phyloP scores from a whole-genome alignment of 2,797 vertebrate genomes.

The Enteromius trimaculatus region DNA sequence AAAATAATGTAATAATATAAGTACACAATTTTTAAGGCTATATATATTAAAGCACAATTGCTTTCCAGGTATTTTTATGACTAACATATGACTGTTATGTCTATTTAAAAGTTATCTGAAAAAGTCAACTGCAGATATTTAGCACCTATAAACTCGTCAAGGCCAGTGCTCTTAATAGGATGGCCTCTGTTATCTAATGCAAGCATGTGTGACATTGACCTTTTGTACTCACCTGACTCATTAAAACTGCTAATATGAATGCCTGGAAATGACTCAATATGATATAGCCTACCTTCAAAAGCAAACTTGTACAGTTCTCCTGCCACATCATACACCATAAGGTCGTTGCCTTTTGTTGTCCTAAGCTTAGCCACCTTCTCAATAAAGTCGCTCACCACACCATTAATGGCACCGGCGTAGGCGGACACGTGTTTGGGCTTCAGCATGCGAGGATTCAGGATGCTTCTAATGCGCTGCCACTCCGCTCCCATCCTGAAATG shows the following conservation, averaged over 20 bases:
- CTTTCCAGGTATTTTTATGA: neutral
- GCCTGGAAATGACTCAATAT: neutral
- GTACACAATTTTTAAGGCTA: neutral
- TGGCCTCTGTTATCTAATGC: neutral
- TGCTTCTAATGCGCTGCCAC: conserved; percentile 79
- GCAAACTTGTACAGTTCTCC: conserved; percentile 83
- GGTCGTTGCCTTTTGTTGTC: conserved; percentile 63
- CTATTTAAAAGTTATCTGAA: neutral
- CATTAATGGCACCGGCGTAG: conserved; percentile 74
- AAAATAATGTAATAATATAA: neutral
- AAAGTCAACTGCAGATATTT: neutral
- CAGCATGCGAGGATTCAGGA: conserved; percentile 81
- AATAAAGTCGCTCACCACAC: conserved; percentile 81
- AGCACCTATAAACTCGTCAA: conserved; percentile 5
- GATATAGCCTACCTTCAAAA: conserved; percentile 79
- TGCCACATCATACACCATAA: conserved; percentile 75
- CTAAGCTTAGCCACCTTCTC: conserved; percentile 69
- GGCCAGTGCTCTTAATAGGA: neutral
- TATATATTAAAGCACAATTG: neutral
- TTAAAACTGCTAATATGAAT: neutral
- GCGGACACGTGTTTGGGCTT: conserved; percentile 80
- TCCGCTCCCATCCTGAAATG: conserved; percentile 74
- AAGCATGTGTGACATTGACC: neutral
- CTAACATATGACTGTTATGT: neutral
- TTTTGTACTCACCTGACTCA: conserved; percentile 8